Conservation (phyloP, 2,797 vertebrate species). For the Peromyscus melanophrys region DNA sequence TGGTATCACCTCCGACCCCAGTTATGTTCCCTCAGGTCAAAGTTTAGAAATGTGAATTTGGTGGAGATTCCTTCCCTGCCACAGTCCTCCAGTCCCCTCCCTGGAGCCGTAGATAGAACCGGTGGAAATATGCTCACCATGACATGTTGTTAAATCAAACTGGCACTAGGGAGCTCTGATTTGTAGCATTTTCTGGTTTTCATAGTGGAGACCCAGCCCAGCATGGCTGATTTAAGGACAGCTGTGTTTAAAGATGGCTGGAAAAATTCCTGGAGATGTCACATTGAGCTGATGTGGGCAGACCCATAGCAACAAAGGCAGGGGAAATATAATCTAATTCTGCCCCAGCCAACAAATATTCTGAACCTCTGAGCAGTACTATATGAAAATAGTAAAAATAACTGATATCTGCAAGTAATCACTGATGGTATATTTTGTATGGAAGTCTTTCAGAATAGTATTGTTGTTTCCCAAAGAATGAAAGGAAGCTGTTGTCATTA, state of each 20-base stretch:
- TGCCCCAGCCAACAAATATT: neutral
- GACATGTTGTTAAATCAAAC: conserved; percentile 29
- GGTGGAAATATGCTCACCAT: conserved; percentile 2
- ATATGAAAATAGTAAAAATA: conserved; percentile 33
- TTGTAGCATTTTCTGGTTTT: conserved; percentile 18
- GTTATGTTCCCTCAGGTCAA: conserved; percentile 44
- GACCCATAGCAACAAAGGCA: neutral
- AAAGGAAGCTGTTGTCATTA: neutral
- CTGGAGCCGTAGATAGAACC: neutral
- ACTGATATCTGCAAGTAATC: neutral
- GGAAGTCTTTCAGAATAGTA: neutral
- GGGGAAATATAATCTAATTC: neutral
- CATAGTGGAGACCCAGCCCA: neutral
- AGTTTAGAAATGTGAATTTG: conserved; percentile 49
- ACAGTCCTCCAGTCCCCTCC: neutral
- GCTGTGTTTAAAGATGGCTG: conserved; percentile 28
- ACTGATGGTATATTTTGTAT: neutral
- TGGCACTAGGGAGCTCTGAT: conserved; percentile 7
- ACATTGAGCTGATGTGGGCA: neutral
- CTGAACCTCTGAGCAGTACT: conserved; percentile 1
- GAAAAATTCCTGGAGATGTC: conserved; percentile 25
- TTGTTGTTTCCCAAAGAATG: neutral
- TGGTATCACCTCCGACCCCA: conserved; percentile 34
- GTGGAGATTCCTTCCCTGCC: neutral
- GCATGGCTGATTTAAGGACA: neutral